Base-by-base conservation (phyloP, 2,888 invertebrate species). In the Parascotia fuliginaria region DNA sequence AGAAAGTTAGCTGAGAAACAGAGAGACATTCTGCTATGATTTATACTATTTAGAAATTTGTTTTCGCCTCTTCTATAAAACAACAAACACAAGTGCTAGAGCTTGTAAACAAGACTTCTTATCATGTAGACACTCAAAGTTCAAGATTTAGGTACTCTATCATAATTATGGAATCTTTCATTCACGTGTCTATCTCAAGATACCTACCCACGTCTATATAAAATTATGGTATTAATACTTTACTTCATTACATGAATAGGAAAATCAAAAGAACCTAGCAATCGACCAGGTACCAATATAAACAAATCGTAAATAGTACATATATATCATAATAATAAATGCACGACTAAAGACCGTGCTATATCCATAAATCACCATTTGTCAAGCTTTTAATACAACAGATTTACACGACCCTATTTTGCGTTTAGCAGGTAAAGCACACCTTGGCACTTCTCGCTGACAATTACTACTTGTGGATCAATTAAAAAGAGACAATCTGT, bases 401-500 rank as follows among this genome's bases (percentile, higher is more conserved):
- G 29, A 12, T 31, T 50, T 39, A 39, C 48, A 28, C 36, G 42
- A 40, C 34, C 45, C 14, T n/a, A n/a, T n/a, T n/a, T n/a, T n/a
- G n/a, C 42, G 34, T 36, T 48, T 53, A 36, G 42, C 7, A 32
- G 42, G 37, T 61, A 49, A 58, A 48, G 48, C 36, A 14, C 29
- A 40, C 33, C 47, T 28, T 42, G 55, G 7, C 19, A 53, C 31
- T 47, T 53, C 31, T 57, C 48, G 45, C 59, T 53, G 56, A 57
- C 68, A 66, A 68, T 62, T 65, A 60, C 65, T 68, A 61, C 19
- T 19, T 19, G 19, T n/a, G n/a, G 50, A 62, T 59, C 68, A 73
- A 72, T 73, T 74, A 73, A 67, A 62, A 46, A 11, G 33, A 29
- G 50, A 52, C 33, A 37, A 42, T 33, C 42, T 47, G 42, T 50